phyloP scores from a whole-genome alignment of 2,888 invertebrate genomes.

The Athalia rosae region DNA sequence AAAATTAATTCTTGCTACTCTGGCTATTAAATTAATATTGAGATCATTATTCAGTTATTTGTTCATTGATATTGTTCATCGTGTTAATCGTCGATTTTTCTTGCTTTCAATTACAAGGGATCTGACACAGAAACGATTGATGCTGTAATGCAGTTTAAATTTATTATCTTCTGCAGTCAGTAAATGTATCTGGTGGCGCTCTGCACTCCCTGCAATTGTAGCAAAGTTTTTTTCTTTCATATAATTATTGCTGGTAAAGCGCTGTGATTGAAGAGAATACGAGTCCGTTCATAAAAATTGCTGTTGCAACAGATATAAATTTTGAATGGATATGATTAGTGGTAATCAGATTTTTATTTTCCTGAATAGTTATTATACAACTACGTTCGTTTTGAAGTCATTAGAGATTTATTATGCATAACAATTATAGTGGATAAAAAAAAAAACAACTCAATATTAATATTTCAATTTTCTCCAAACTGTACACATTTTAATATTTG shows the following conservation, averaged over 20 bases:
- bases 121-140: not conserved
- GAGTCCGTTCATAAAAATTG: not conserved
- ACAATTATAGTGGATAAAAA: conserved; percentile 18
- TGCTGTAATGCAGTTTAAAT: no score
- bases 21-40: not conserved
- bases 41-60: conserved; percentile 9
- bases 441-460: not conserved
- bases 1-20: not conserved
- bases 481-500: conserved; percentile 13
- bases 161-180: no score
- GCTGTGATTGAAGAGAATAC: not conserved
- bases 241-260: not conserved
- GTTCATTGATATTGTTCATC: not conserved
- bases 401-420: not conserved
- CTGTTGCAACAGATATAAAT: not conserved
- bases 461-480: conserved; percentile 9
- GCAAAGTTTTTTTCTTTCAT: not conserved
- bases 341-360: conserved; percentile 40
- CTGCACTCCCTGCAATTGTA: conserved; percentile 18
- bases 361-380: conserved; percentile 12
- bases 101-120: not conserved
- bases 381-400: conserved; percentile 7
- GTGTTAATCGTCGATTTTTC: not conserved
- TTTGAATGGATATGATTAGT: conserved; percentile 25
- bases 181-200: not conserved